phyloP scores from a whole-genome alignment of 2,113 vertebrate genomes.

The Lota lota region DNA sequence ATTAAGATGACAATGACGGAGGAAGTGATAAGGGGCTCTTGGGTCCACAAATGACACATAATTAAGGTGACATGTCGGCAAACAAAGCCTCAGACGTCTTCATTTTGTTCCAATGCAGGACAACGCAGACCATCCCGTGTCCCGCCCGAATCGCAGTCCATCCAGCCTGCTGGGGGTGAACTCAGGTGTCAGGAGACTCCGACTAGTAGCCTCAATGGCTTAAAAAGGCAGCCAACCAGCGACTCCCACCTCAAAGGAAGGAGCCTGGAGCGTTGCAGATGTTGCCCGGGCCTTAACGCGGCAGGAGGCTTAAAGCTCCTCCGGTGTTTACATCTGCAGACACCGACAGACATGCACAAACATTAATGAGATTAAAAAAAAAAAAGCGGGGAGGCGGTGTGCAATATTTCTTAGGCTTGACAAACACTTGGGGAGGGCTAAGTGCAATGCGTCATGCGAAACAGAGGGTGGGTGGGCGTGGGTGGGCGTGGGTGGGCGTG shows the following conservation, averaged over 20 bases:
- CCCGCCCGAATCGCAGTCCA: conserved; percentile 28
- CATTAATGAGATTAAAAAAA: conserved; percentile 77
- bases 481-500: background rate
- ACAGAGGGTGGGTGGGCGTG: background rate
- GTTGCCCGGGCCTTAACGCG: conserved; percentile 17
- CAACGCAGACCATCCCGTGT: conserved; percentile 19
- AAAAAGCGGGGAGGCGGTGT: conserved; percentile 45
- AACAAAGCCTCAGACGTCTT: conserved; percentile 68
- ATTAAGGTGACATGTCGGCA: conserved; percentile 74
- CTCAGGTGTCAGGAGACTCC: conserved; percentile 55
- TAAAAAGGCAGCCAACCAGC: conserved; percentile 27
- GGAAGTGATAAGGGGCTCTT: conserved; percentile 76
- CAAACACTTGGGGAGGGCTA: conserved; percentile 78
- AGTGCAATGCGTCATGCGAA: conserved; percentile 45
- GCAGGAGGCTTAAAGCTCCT: conserved; percentile 73
- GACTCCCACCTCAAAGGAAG: conserved; percentile 33
- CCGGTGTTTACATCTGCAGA: conserved; percentile 71
- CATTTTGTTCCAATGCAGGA: conserved; percentile 62
- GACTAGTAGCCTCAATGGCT: conserved; percentile 47
- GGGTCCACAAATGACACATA: conserved; percentile 80
- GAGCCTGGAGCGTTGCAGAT: conserved; percentile 35
- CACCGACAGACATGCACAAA: conserved; percentile 76
- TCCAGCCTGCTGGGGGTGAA: conserved; percentile 39
- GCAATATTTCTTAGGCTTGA: conserved; percentile 78
- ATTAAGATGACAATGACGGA: conserved; percentile 79